Evolutionary conservation across 2,888 invertebrate genomes (phyloP), one percentile per base, ranked within the genome.

Genomic region (Latrodectus elegans): DNA sequence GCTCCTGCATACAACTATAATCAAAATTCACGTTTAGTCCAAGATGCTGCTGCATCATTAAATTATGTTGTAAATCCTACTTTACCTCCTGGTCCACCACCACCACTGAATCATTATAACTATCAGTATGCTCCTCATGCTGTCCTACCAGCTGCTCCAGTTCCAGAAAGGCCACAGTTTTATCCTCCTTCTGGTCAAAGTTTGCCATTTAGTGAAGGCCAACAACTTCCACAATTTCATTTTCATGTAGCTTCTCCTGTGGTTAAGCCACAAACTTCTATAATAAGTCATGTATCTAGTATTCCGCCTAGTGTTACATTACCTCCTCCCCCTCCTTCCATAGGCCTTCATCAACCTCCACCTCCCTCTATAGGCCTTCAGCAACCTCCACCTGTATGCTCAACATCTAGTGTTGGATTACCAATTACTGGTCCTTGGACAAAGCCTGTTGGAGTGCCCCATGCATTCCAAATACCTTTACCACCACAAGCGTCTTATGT

Each of bases 391-490:
- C 12, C 68, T 74, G 70, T 68, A 4, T 52, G 88, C 91, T 67
- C 90, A 91, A 52, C 89, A 64, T 11, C 82, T 38, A 51, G 51
- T 11, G 22, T 60, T 22, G 55, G 78, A 8, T 26, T 80, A 14
- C 12, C 79, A 10, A 60, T 68, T n/a, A 67, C 79, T n/a, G 80
- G 52, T 75, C 80, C 88, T 15, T 88, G 88, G 88, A 15, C 84
- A 10, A 87, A 83, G 53, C 55, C 80, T 14, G 12, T 89, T 55
- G 83, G 79, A 22, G 79, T 71, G 55, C 93, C 93, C 0, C 94
- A 96, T 91, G 95, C 94, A 91, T 96, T 95, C 92, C 96, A 94
- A 93, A 96, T 95, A 90, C 91, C 93, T 0, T 92, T 93, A 92
- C 93, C 93, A 0, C 90, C 91, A 17, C 49, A 89, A 38, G 78